Percentiles rank a stretch among this genome's conserved stretches.
Conservation (phyloP, 2,113 vertebrate species). For the Nycticryphes semicollaris region DNA sequence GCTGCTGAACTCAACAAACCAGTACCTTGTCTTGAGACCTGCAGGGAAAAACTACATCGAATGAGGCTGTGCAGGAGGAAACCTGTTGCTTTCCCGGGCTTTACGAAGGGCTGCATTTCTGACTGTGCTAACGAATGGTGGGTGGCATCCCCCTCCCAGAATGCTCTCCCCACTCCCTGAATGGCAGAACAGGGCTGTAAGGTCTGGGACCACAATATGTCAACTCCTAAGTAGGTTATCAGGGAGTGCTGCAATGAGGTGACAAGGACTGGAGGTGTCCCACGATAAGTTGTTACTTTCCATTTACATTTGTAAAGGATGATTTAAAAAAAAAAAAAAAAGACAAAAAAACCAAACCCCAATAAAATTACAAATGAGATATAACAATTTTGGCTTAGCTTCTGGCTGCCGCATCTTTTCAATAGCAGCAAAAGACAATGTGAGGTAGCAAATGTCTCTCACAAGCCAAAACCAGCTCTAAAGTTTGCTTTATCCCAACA, state of each 20-base stretch:
- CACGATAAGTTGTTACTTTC: background rate
- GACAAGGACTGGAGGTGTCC: background rate
- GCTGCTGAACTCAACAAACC: background rate
- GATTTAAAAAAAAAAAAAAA: background rate
- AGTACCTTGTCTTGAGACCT: background rate
- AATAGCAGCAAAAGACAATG: background rate
- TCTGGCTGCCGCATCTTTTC: background rate
- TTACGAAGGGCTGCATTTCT: background rate
- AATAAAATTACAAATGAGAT: background rate
- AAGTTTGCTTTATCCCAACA: background rate
- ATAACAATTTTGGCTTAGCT: background rate
- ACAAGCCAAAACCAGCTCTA: background rate
- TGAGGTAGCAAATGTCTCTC: background rate
- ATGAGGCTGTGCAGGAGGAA: fast-evolving
- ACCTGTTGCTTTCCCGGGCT: fast-evolving
- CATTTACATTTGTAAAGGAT: background rate
- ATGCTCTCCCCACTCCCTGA: background rate
- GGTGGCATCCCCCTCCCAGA: fast-evolving
- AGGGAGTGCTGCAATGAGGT: background rate
- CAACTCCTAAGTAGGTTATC: background rate
- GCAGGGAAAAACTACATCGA: background rate
- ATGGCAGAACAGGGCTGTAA: background rate
- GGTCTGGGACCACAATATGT: background rate
- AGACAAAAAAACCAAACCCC: too few relatives aligned
- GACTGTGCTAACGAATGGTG: fast-evolving